Evolutionary conservation across 2,797 vertebrate genomes (phyloP).

Genomic region (Oreonectes daqikongensis): DNA sequence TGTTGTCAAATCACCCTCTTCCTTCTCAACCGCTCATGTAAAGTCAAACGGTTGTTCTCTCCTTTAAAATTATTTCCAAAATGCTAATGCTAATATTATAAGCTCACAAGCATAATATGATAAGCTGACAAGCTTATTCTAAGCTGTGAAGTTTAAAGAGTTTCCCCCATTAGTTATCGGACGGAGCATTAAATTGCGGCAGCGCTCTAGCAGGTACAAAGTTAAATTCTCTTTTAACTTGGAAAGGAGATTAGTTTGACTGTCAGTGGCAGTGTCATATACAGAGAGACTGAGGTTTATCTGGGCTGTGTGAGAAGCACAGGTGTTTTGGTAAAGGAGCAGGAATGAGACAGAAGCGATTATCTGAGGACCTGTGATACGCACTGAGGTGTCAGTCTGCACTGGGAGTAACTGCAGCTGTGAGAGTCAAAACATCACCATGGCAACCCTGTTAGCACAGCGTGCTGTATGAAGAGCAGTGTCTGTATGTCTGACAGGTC

Average conservation of each 20-base stretch:
- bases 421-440: conserved; percentile 57
- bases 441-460: conserved; percentile 55
- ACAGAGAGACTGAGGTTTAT: conserved; percentile 64
- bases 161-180: conserved; percentile 83
- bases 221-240: conserved; percentile 76
- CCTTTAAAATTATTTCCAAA: conserved; percentile 78
- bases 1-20: conserved; percentile 40
- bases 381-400: conserved; percentile 61
- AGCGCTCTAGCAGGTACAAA: conserved; percentile 76
- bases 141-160: conserved; percentile 84
- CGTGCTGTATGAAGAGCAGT: conserved; percentile 33
- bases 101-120: conserved; percentile 86
- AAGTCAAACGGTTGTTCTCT: conserved; percentile 74
- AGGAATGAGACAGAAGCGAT: conserved; percentile 52
- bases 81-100: conserved; percentile 84
- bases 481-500: conserved; percentile 41
- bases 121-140: conserved; percentile 88
- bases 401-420: conserved; percentile 56
- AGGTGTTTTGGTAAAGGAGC: conserved; percentile 62
- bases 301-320: conserved; percentile 51
- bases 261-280: conserved; percentile 73
- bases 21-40: conserved; percentile 52
- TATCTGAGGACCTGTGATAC: conserved; percentile 62
- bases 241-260: conserved; percentile 79
- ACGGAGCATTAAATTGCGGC: conserved; percentile 80